Conservation (phyloP, 2,888 invertebrate genomes). For the Charanyca ferruginea region DNA sequence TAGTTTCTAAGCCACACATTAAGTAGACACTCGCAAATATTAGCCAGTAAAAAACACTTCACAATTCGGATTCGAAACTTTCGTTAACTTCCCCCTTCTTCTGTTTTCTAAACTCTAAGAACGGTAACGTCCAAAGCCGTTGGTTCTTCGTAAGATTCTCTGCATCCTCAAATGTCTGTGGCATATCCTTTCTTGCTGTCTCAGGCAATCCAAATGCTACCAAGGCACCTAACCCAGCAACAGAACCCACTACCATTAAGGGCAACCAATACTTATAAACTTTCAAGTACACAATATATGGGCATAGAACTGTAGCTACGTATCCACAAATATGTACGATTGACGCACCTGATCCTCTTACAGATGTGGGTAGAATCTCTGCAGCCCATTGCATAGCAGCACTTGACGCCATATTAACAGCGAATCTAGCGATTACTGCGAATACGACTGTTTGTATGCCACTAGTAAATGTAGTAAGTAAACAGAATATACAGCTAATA, state of each 20-base stretch:
- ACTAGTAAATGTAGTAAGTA: conserved; percentile 71
- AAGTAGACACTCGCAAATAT: background rate
- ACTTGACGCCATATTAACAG: conserved; percentile 75
- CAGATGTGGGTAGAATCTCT: conserved; percentile 77
- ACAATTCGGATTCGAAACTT: conserved; percentile 31
- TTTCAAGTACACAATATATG: conserved; percentile 65
- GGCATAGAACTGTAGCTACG: conserved; percentile 73
- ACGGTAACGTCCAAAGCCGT: conserved; percentile 63
- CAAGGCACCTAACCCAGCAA: conserved; percentile 50
- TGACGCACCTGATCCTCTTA: conserved; percentile 77
- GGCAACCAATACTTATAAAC: conserved; percentile 58
- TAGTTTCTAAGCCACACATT: background rate
- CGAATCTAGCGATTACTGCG: conserved; percentile 77
- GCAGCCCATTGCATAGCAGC: conserved; percentile 78
- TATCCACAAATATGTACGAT: conserved; percentile 78
- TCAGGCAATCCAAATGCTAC: conserved; percentile 66
- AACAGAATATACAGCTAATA: conserved; percentile 71
- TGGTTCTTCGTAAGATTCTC: conserved; percentile 56
- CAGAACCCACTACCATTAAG: conserved; percentile 38
- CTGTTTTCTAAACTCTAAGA: conserved; percentile 47
- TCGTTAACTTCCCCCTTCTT: conserved; percentile 42
- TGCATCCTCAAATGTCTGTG: conserved; percentile 62
- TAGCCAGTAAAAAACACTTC: conserved; percentile 4
- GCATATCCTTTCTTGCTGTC: conserved; percentile 69
- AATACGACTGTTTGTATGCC: conserved; percentile 73